phyloP scores from a whole-genome alignment of 2,888 invertebrate species.

The Nycteola revayana region DNA sequence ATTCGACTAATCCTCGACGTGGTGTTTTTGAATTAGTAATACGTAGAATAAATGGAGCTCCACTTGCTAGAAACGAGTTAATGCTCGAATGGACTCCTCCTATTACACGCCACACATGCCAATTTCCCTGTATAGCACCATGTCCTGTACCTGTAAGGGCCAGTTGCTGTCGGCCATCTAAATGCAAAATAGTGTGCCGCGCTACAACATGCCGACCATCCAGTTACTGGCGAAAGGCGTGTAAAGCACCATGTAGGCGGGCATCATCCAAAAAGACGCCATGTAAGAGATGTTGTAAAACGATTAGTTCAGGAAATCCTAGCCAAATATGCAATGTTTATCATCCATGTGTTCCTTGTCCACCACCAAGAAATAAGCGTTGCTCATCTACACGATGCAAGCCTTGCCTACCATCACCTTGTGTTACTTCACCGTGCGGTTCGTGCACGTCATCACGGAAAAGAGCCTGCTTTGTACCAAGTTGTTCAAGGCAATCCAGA shows the following conservation, averaged over 20 bases:
- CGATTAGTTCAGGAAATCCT: constrained; percentile 11
- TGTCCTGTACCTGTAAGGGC: constrained; percentile 5
- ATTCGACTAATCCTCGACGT: constrained; percentile 59
- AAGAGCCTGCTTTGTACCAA: too few species aligned
- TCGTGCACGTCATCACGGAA: not conserved
- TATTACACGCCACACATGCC: constrained; percentile 37
- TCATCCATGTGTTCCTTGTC: constrained; percentile 8
- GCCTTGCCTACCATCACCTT: constrained; percentile 1
- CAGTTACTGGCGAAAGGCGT: constrained; percentile 12
- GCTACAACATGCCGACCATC: constrained; percentile 18
- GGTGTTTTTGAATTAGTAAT: constrained; percentile 73
- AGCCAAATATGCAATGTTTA: constrained; percentile 14
- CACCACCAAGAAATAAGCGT: not conserved
- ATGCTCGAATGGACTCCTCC: constrained; percentile 76
- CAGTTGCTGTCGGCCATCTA: constrained; percentile 9
- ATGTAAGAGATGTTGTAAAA: constrained; percentile 14
- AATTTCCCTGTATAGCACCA: constrained; percentile 14
- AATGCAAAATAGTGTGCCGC: constrained; percentile 17
- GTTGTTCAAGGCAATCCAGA: too few species aligned
- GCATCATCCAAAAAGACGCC: constrained; percentile 14
- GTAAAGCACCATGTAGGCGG: constrained; percentile 21
- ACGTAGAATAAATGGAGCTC: constrained; percentile 63
- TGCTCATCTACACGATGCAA: not conserved
- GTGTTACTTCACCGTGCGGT: not conserved
- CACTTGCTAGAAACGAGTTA: constrained; percentile 67